Percentiles rank a stretch among this genome's conserved stretches.
Evolutionary conservation across 2,888 invertebrate genomes (phyloP).

Genomic region (Nemoura dubitans): DNA sequence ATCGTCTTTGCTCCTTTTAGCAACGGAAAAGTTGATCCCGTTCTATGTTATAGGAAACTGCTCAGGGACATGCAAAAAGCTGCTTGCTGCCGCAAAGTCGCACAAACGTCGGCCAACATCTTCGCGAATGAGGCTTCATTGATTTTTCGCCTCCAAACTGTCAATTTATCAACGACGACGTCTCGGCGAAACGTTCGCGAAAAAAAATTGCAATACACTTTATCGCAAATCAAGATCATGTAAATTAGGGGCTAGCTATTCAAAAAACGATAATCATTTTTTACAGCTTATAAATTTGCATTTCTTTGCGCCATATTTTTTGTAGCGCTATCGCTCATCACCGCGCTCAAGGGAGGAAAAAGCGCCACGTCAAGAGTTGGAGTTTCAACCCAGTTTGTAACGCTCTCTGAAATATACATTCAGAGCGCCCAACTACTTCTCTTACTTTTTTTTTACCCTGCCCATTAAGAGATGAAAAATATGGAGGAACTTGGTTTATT

Average conservation of each 20-base stretch:
- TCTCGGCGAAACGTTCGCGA: neutral
- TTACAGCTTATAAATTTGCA: neutral
- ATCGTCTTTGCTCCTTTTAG: neutral
- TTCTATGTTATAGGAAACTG: neutral
- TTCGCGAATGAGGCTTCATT: neutral
- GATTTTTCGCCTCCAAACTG: neutral
- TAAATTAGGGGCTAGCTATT: neutral
- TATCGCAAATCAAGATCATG: neutral
- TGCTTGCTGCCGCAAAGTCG: neutral
- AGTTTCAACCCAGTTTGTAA: neutral
- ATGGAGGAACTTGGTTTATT: neutral
- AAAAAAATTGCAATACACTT: neutral
- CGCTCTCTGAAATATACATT: neutral
- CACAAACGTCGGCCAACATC: too few relatives aligned
- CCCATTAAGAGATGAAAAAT: slow-evolving; percentile 12
- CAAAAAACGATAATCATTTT: neutral
- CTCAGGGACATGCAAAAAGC: neutral
- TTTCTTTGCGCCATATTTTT: neutral
- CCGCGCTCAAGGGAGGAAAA: neutral
- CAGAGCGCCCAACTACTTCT: neutral
- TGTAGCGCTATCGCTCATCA: neutral
- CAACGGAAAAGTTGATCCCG: neutral
- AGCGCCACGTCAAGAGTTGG: neutral
- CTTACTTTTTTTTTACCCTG: neutral
- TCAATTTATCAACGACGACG: neutral